These are phyloP conservation scores for Poeciliopsis gracilis DNA, from an alignment of 2,797 vertebrate species.

Conservation along the genomic window DNA sequence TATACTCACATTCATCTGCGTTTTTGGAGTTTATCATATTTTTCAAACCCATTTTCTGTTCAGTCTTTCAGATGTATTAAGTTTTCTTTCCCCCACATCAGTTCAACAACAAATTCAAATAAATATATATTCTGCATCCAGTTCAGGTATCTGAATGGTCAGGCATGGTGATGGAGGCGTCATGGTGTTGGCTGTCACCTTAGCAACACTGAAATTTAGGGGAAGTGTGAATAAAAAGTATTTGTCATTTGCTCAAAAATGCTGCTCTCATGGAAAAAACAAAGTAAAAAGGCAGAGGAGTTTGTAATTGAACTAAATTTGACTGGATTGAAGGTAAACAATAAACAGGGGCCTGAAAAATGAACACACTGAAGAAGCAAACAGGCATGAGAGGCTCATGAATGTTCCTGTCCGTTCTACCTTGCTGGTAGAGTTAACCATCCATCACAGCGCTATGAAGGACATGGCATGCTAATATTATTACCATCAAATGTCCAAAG, in stretches of 20 bases:
- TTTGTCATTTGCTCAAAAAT: neutral
- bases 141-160: too few species aligned
- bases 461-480: conserved; percentile 69
- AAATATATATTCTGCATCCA: neutral
- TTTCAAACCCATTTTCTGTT: neutral
- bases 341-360: neutral
- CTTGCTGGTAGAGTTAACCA: conserved; percentile 23
- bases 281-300: neutral
- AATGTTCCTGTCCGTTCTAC: conserved; percentile 5
- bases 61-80: neutral
- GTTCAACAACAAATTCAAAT: neutral
- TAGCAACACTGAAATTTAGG: neutral
- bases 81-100: neutral
- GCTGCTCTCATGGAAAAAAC: too few species aligned
- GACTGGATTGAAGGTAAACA: neutral
- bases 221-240: neutral
- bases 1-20: neutral
- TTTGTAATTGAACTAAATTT: neutral
- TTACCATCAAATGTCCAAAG: conserved; percentile 76
- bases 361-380: neutral
- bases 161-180: neutral
- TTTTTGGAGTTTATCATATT: neutral
- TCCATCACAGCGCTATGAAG: conserved; percentile 17
- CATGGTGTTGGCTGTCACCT: neutral
- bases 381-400: neutral